Evolutionary conservation across 30 jellyfish, hydroid and myxozoan species (phyloP).

Genomic region (Cassiopea andromeda): DNA sequence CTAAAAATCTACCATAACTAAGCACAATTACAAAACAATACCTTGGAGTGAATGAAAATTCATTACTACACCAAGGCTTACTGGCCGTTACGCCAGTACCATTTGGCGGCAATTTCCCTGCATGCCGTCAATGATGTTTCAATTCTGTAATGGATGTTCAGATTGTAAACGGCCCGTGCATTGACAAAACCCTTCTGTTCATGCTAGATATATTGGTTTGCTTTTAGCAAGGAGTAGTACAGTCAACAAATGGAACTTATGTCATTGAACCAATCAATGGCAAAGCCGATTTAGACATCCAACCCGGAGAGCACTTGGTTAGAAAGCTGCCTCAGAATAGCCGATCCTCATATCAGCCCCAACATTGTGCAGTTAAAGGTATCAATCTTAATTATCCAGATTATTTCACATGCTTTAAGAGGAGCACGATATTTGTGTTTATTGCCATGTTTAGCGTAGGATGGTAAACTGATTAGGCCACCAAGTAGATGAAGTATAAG

Average conservation of each 20-base stretch:
- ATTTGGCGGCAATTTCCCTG: too few species aligned
- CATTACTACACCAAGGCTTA: too few species aligned
- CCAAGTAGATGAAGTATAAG: too few species aligned
- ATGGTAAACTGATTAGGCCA: too few species aligned
- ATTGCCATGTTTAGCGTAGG: too few species aligned
- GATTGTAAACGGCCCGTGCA: background rate
- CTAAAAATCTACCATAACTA: too few species aligned
- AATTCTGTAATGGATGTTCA: too few species aligned
- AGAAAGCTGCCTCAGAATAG: conserved; percentile 41
- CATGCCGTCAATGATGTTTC: too few species aligned
- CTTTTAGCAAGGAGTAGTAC: conserved; percentile 72
- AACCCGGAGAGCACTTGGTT: conserved; percentile 32
- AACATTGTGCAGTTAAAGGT: conserved; percentile 61
- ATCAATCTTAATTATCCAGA: background rate
- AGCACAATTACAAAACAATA: too few species aligned
- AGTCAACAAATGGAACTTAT: conserved; percentile 57
- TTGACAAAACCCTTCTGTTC: background rate
- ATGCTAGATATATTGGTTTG: background rate
- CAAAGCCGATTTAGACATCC: conserved; percentile 23
- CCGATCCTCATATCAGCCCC: conserved; percentile 38
- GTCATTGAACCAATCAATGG: conserved; percentile 61
- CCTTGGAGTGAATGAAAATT: too few species aligned
- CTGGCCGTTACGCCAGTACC: too few species aligned
- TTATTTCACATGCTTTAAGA: background rate
- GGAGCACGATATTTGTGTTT: too few species aligned